Base-by-base conservation (phyloP, 2,888 invertebrate species). In the Tenodera sinensis region DNA sequence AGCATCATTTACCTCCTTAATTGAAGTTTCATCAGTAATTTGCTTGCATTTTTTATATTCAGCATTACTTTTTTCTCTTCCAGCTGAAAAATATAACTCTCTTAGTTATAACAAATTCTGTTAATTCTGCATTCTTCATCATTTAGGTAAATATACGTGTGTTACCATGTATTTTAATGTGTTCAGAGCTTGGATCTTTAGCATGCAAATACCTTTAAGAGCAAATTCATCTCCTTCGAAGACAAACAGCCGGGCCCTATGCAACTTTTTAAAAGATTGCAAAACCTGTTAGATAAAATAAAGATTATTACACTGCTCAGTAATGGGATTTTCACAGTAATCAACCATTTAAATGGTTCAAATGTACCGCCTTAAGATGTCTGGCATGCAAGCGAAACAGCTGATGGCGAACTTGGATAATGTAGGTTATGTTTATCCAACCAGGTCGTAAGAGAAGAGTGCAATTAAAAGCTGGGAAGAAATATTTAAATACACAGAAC, bases 31-130 rank as follows among this genome's bases (percentile, higher is more conserved):
- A 92, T 97, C 95, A 7, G 93, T 93, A 28, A 96, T 94, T 92
- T 94, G 92, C 92, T 95, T 96, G 92, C 96, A 95, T 92, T 96
- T 96, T 91, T 93, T 94, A 93, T 95, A 98, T 92, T 96, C 96
- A 87, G 96, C 95, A 93, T 97, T 97, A 90, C 98, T 97, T 94
- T 95, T 96, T n/a, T 93, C 91, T 91, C 97, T 94, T 2, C 95
- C 95, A 91, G 95, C 96, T 94, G 88, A 27, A 91, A 91, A 87
- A 90, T 82, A 85, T 89, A 83, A 28, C 71, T 27, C 88, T 54
- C 89, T 42, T 47, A 42, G 54, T 20, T 8, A 42, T n/a, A n/a
- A n/a, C n/a, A n/a, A n/a, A n/a, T n/a, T n/a, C n/a, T n/a, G n/a
- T n/a, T n/a, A n/a, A n/a, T n/a, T n/a, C n/a, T n/a, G n/a, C n/a